Conservation (phyloP, 1,140 invertebrate species). For the Diuraphis noxia region DNA sequence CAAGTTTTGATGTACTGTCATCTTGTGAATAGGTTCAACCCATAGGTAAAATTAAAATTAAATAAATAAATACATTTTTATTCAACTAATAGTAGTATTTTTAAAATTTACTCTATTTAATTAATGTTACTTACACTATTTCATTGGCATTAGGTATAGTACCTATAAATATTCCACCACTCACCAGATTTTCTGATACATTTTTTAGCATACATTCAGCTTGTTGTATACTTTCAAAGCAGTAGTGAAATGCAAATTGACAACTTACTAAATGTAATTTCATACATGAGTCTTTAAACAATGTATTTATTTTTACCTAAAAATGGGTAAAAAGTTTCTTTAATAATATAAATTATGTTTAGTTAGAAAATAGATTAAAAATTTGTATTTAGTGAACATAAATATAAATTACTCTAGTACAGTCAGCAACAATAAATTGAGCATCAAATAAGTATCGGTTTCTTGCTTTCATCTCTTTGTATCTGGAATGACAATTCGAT, state of each 20-base stretch:
- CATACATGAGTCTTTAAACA: conserved; percentile 60
- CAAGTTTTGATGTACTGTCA: background rate
- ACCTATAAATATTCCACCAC: conserved; percentile 94
- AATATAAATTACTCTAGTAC: conserved; percentile 71
- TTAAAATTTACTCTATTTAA: background rate
- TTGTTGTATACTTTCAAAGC: conserved; percentile 90
- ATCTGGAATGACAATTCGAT: conserved; percentile 78
- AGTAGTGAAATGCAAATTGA: conserved; percentile 97
- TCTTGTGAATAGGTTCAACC: background rate
- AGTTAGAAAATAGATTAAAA: background rate
- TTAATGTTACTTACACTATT: conserved; percentile 71
- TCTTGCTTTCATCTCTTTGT: conserved; percentile 65
- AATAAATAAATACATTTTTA: too few relatives aligned
- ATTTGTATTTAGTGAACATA: conserved; percentile 54
- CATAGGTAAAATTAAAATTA: background rate
- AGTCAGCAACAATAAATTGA: conserved; percentile 90
- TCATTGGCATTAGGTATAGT: conserved; percentile 93
- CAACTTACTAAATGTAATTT: conserved; percentile 90
- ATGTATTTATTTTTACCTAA: conserved; percentile 61
- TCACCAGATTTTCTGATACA: conserved; percentile 81
- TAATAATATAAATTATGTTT: background rate
- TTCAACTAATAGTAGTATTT: background rate
- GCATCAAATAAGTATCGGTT: conserved; percentile 64
- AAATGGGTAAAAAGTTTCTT: conserved; percentile 20
- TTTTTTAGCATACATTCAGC: conserved; percentile 92